A percentile compares a stretch with the other conserved stretches of the same genome.
Conservation (phyloP, 2,888 invertebrate species). For the Orthonevra nobilis region DNA sequence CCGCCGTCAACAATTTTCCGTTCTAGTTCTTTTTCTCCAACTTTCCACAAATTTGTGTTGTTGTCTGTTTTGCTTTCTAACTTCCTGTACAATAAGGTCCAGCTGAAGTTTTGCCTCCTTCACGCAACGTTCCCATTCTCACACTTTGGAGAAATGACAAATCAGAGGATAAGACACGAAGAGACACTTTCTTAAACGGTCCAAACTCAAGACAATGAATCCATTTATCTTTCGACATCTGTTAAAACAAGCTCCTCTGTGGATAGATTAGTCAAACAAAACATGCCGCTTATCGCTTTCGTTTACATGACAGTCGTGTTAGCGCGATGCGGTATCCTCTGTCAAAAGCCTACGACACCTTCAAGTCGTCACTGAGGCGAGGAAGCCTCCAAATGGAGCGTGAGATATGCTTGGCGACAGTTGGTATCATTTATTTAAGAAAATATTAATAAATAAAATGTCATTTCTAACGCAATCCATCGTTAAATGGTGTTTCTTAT, state of each 20-base stretch:
- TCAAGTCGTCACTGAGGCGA: too few species aligned
- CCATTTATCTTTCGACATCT: slow-evolving; percentile 28
- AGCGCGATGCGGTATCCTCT: not conserved
- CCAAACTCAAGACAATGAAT: slow-evolving; percentile 12
- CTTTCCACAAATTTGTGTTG: too few species aligned
- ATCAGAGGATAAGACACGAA: not conserved
- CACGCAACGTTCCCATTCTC: not conserved
- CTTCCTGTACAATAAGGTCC: slow-evolving; percentile 38
- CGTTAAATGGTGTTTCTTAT: slow-evolving; percentile 5
- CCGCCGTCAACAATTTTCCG: not conserved
- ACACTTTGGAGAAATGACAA: slow-evolving; percentile 14
- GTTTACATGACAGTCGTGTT: not conserved
- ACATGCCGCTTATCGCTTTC: not conserved
- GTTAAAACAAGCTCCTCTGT: slow-evolving; percentile 7
- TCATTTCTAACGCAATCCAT: not conserved
- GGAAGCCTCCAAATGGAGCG: too few species aligned
- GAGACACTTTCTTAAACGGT: too few species aligned
- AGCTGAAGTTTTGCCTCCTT: too few species aligned
- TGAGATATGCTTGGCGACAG: too few species aligned
- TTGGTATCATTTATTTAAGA: slow-evolving; percentile 4
- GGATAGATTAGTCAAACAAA: slow-evolving; percentile 27
- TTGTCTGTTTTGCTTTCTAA: slow-evolving; percentile 4
- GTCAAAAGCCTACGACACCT: too few species aligned
- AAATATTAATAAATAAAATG: slow-evolving; percentile 11
- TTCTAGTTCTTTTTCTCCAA: not conserved